Base-by-base conservation (phyloP, 2,113 vertebrate species). In the Myiozetetes cayanensis region DNA sequence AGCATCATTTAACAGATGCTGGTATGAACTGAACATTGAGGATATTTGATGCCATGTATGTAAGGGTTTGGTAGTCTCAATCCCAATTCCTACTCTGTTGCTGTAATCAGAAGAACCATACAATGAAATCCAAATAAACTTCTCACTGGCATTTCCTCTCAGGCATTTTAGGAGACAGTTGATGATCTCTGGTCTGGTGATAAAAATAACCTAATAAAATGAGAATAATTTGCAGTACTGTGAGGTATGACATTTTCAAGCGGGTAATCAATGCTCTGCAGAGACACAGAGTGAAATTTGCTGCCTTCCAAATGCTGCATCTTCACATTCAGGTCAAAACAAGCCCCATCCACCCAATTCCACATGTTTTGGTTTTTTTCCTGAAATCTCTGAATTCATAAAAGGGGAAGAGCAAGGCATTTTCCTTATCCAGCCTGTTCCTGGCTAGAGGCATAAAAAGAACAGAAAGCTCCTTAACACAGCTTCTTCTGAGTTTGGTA, bases 41-140 rank as follows among this genome's bases (percentile, higher is more conserved):
- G 17, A n/a, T 61, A 66, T 53, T 63, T 85, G 14, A 55, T 82
- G 50, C 24, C 44, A 10, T 8, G 33, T 21, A 3, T 68, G 58
- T 56, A 59, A 68, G 19, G n/a, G 83, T 83, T 41, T 56, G 22
- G 53, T 66, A 33, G 33, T 67, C 39, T 78, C 11, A 11, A 23
- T 84, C 50, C 46, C 30, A 43, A 2, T 50, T 87, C 33, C 50
- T 84, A 27, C 24, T 24, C 77, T 67, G 46, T 33, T 80, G 16
- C 35, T 84, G 33, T n/a, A 78, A 63, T 50, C 47, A 71, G 43
- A 76, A 84, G 35, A 22, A 23, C 6, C 22, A 35, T n/a, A 33
- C 27, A 53, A n/a, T 43, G 23, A 81, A 80, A 70, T 63, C 20
- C 46, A 86, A 83, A 91, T 91, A 35, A 95, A 68, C 14, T 76